Evolutionary conservation across 2,797 vertebrate genomes (phyloP).

Genomic region (Garrulus glandarius): DNA sequence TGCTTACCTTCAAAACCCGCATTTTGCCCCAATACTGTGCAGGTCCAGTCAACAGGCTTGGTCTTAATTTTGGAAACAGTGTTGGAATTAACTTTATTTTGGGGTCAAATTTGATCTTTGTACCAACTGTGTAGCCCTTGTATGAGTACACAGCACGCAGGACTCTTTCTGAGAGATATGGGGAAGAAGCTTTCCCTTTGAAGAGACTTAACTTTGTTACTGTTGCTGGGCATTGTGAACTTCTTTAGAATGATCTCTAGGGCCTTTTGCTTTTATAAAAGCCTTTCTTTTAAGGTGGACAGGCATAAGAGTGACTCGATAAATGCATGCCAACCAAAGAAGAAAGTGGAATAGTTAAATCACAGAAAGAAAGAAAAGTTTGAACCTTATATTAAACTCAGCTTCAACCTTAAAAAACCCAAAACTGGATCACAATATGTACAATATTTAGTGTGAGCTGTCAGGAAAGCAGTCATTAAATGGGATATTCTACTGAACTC

Average conservation of each 20-base stretch:
- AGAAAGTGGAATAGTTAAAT: neutral
- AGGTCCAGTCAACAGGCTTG: neutral
- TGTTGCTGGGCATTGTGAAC: neutral
- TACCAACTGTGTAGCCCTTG: neutral
- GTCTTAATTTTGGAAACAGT: neutral
- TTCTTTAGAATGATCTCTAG: neutral
- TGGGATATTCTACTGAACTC: neutral
- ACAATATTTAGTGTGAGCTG: neutral
- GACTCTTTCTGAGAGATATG: neutral
- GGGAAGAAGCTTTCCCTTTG: neutral
- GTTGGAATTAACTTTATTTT: neutral
- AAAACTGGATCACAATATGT: fast-evolving
- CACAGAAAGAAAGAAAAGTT: neutral
- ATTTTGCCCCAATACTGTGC: fast-evolving
- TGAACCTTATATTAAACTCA: neutral
- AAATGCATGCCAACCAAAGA: neutral
- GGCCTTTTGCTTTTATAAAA: neutral
- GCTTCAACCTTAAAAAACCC: neutral
- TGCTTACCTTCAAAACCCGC: fast-evolving
- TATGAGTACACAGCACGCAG: neutral
- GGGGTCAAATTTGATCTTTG: neutral
- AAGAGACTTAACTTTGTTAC: neutral
- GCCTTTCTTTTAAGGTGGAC: neutral
- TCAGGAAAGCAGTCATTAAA: neutral
- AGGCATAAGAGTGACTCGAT: neutral